phyloP scores from a whole-genome alignment of 2,888 invertebrate species.

The Drosophila paramelanica region DNA sequence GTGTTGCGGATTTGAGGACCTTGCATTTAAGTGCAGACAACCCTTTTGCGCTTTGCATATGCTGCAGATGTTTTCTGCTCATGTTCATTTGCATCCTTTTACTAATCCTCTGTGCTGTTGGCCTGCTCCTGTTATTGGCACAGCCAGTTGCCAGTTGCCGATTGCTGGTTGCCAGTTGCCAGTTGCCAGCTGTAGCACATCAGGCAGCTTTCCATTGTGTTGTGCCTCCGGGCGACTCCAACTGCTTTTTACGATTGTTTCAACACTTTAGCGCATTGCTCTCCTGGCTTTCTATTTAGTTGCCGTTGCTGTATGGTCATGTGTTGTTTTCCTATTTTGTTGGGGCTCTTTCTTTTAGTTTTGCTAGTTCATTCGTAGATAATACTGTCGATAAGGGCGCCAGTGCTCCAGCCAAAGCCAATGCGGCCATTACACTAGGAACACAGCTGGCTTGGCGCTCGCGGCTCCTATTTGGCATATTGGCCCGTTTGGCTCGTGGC shows the following conservation, averaged over 20 bases:
- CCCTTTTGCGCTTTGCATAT: conserved; percentile 56
- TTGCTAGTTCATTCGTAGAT: conserved; percentile 65
- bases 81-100: conserved; percentile 73
- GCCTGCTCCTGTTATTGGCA: conserved; percentile 41
- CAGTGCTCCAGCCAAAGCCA: conserved; percentile 18
- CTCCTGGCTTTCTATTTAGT: conserved; percentile 59
- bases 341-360: conserved; percentile 35
- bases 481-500: conserved; percentile 47
- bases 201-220: conserved; percentile 33
- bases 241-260: conserved; percentile 77
- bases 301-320: conserved; percentile 28
- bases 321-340: conserved; percentile 25
- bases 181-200: conserved; percentile 23
- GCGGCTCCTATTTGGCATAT: conserved; percentile 68
- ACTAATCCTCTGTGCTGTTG: conserved; percentile 61
- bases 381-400: conserved; percentile 62
- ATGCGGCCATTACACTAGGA: conserved; percentile 19
- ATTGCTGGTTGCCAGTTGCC: conserved; percentile 32
- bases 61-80: conserved; percentile 67
- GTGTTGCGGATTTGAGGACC: conserved; percentile 40
- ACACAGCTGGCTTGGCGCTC: conserved; percentile 42
- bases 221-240: conserved; percentile 46
- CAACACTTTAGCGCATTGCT: conserved; percentile 76
- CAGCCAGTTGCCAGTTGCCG: conserved; percentile 39
- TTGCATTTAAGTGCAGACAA: conserved; percentile 70